These are phyloP conservation scores for Drosophila anomalata DNA, from an alignment of 2,888 invertebrate genomes.

Conservation along the genomic window DNA sequence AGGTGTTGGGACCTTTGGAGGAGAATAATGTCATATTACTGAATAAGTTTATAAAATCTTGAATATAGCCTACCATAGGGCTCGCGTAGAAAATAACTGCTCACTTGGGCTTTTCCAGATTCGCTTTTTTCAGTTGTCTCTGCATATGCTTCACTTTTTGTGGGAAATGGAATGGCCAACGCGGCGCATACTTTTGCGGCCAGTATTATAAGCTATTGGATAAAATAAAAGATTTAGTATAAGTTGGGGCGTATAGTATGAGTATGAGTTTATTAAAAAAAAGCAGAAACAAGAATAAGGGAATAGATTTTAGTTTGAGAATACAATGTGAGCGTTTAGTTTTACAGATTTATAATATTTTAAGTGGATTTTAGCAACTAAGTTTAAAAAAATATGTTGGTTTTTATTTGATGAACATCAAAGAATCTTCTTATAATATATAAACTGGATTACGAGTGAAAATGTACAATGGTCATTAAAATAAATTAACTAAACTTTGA, in stretches of 20 bases:
- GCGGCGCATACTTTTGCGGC: constrained; percentile 58
- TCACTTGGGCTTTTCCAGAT: constrained; percentile 39
- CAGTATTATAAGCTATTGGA: constrained; percentile 49
- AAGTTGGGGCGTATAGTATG: constrained; percentile 36
- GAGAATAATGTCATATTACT: not conserved
- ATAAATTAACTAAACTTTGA: too few species aligned
- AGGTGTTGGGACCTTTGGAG: constrained; percentile 86
- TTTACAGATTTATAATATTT: too few species aligned
- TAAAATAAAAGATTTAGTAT: constrained; percentile 25
- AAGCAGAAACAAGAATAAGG: too few species aligned
- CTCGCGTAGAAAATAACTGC: constrained; percentile 77
- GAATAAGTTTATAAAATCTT: not conserved
- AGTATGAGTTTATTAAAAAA: too few species aligned
- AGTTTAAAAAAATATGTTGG: too few species aligned
- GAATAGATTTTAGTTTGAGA: too few species aligned
- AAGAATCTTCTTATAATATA: too few species aligned
- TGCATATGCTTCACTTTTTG: constrained; percentile 46
- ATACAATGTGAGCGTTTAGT: too few species aligned
- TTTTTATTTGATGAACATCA: too few species aligned
- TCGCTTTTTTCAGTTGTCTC: constrained; percentile 30
- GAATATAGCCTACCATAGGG: constrained; percentile 72
- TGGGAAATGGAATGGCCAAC: constrained; percentile 30
- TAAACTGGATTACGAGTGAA: too few species aligned
- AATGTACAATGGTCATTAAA: too few species aligned
- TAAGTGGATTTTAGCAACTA: too few species aligned